phyloP scores from a whole-genome alignment of 2,113 vertebrate species.

The Colinus virginianus region DNA sequence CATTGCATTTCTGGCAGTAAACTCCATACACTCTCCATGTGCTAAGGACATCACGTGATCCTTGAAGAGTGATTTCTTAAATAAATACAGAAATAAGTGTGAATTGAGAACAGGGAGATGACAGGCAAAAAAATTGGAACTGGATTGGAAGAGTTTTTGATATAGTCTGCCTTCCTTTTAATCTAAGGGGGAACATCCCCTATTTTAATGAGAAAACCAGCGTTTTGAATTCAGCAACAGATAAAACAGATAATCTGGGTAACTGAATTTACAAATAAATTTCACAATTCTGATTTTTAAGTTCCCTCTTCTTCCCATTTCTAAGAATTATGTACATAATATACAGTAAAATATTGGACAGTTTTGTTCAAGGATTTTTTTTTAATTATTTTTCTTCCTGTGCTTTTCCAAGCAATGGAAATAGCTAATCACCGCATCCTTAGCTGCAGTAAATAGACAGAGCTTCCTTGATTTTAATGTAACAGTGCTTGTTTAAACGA shows the following conservation, averaged over 20 bases:
- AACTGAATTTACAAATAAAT: slow-evolving; percentile 36
- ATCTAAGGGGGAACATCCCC: slow-evolving; percentile 55
- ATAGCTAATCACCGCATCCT: slow-evolving; percentile 26
- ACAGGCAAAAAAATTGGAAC: slow-evolving; percentile 8
- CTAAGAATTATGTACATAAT: not conserved
- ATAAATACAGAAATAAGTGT: slow-evolving; percentile 61
- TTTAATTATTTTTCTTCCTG: not conserved
- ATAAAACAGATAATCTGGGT: slow-evolving; percentile 21
- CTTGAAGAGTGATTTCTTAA: slow-evolving; percentile 56
- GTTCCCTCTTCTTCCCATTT: slow-evolving; percentile 47
- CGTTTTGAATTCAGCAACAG: not conserved
- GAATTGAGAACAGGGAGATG: slow-evolving; percentile 13
- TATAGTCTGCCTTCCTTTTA: slow-evolving; percentile 56
- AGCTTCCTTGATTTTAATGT: not conserved
- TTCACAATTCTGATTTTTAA: slow-evolving; percentile 46
- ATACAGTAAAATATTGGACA: slow-evolving; percentile 7
- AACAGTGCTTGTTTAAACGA: slow-evolving; percentile 14
- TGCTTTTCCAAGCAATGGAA: slow-evolving; percentile 22
- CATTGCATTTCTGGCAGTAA: slow-evolving; percentile 39
- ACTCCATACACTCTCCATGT: slow-evolving; percentile 35
- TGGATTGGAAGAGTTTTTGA: slow-evolving; percentile 32
- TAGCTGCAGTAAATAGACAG: slow-evolving; percentile 5
- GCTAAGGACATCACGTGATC: slow-evolving; percentile 66
- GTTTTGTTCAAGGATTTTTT: slow-evolving; percentile 42
- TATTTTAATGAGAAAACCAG: slow-evolving; percentile 60